These are phyloP conservation scores for Didymodactylos carnosus DNA, from an alignment of 2,888 invertebrate genomes.

Conservation along the genomic window DNA sequence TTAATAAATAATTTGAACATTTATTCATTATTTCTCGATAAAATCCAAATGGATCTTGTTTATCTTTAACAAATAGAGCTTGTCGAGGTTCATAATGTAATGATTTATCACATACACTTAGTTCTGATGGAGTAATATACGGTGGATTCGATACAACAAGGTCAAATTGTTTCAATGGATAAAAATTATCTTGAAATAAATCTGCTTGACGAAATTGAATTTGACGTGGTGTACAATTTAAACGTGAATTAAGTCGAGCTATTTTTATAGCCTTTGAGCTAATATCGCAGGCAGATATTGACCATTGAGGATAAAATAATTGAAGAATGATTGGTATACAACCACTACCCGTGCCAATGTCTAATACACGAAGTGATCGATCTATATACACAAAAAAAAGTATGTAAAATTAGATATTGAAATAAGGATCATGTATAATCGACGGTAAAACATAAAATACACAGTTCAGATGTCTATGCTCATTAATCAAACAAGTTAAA, in stretches of 20 bases:
- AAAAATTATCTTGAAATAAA: background rate
- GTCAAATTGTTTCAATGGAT: background rate
- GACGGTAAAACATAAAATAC: no score
- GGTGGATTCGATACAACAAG: background rate
- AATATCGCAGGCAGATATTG: background rate
- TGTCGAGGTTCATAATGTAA: background rate
- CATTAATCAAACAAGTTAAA: no score
- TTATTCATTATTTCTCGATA: background rate
- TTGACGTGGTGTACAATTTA: background rate
- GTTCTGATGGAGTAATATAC: background rate
- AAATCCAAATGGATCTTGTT: background rate
- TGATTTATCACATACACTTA: background rate
- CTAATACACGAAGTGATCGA: background rate
- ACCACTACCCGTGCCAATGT: background rate
- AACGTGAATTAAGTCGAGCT: background rate
- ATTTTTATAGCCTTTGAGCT: background rate
- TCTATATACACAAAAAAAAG: background rate
- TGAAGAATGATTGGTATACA: background rate
- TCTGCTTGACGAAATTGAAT: background rate
- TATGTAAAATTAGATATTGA: background rate
- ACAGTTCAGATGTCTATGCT: no score
- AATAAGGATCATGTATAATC: no score
- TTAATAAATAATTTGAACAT: background rate
- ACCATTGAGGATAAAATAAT: background rate
- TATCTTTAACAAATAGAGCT: background rate